These are phyloP conservation scores for Semotilus atromaculatus DNA, from an alignment of 2,797 vertebrate species.

Conservation along the genomic window DNA sequence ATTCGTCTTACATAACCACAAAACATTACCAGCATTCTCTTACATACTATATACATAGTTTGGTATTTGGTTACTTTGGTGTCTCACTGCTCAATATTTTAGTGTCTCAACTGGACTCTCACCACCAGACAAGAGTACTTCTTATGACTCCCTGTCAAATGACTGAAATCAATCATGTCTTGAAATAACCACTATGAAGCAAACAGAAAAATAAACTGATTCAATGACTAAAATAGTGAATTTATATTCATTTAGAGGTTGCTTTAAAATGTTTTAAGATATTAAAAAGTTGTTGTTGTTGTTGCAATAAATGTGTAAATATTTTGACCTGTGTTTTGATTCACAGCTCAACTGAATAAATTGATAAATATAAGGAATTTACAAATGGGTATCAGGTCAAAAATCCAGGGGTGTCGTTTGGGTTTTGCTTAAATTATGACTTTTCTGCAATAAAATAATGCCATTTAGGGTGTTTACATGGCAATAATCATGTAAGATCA, in stretches of 20 bases:
- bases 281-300: not conserved
- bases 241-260: not conserved
- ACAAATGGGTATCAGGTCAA: not conserved
- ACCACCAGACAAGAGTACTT: constrained; percentile 47
- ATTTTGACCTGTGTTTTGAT: not conserved
- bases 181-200: not conserved
- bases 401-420: not conserved
- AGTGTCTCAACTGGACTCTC: constrained; percentile 56
- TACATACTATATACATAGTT: constrained; percentile 50
- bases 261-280: not conserved
- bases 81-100: constrained; percentile 60
- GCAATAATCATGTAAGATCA: not conserved
- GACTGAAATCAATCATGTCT: constrained; percentile 18
- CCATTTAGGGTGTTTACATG: not conserved
- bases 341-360: not conserved
- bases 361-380: not conserved
- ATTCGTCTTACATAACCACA: constrained; percentile 41
- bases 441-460: not conserved
- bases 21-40: constrained; percentile 48
- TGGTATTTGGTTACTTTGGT: constrained; percentile 53
- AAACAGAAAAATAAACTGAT: not conserved
- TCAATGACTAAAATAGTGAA: not conserved
- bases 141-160: constrained; percentile 47
- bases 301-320: not conserved
- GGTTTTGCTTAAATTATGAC: not conserved